Evolutionary conservation across 2,888 invertebrate species (phyloP).

Genomic region (Lycophotia porphyrea): DNA sequence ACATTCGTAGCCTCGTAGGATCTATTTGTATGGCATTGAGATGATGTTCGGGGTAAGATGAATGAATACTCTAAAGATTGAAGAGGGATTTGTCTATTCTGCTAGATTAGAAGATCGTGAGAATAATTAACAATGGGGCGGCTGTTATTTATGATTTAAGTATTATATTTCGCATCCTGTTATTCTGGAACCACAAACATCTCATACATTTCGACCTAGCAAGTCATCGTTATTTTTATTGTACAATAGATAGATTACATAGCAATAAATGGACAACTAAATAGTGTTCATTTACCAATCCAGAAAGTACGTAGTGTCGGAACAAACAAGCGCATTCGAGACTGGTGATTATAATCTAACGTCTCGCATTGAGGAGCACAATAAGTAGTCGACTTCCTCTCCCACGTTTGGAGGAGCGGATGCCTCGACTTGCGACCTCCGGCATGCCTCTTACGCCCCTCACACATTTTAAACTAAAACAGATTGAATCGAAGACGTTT

Average conservation of each 20-base stretch:
- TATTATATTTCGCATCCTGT: slow-evolving; percentile 2
- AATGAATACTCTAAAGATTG: slow-evolving; percentile 2
- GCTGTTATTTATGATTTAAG: neutral
- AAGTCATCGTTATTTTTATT: slow-evolving; percentile 22
- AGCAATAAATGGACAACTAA: slow-evolving; percentile 31
- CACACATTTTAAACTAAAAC: slow-evolving; percentile 70
- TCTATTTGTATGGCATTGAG: slow-evolving; percentile 16
- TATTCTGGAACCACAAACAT: slow-evolving; percentile 8
- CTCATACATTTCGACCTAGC: slow-evolving; percentile 12
- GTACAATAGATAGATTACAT: slow-evolving; percentile 33
- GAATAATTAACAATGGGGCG: neutral
- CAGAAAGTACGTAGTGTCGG: slow-evolving; percentile 67
- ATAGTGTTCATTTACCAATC: slow-evolving; percentile 65
- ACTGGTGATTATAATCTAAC: slow-evolving; percentile 76
- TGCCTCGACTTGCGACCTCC: slow-evolving; percentile 86
- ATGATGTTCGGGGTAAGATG: neutral
- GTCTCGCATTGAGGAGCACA: slow-evolving; percentile 90
- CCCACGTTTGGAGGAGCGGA: slow-evolving; percentile 88
- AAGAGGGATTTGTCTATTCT: neutral
- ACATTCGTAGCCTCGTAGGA: slow-evolving; percentile 11
- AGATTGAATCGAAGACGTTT: slow-evolving; percentile 54
- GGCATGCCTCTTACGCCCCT: slow-evolving; percentile 77
- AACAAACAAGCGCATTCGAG: slow-evolving; percentile 73
- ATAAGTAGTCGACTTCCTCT: slow-evolving; percentile 89
- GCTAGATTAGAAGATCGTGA: neutral